Evolutionary conservation across 2,797 vertebrate species (phyloP).

Genomic region (Spheniscus humboldti): DNA sequence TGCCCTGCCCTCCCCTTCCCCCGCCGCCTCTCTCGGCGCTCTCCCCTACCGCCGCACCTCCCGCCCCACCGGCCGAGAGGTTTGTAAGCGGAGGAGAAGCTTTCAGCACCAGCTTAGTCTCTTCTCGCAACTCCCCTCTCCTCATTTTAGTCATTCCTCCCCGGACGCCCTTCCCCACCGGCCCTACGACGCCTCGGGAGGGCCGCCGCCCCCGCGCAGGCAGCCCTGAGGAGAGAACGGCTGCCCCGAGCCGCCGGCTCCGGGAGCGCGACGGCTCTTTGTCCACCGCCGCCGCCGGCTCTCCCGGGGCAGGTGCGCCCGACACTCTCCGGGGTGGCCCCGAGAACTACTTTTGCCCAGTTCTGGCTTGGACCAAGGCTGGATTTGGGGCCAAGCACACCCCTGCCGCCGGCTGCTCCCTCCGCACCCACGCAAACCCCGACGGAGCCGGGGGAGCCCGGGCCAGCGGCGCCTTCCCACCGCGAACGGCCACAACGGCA

Average conservation of each 20-base stretch:
- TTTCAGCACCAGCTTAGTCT: background rate
- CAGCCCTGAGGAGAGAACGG: background rate
- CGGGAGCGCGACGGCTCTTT: background rate
- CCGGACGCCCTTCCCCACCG: background rate
- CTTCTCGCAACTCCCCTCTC: background rate
- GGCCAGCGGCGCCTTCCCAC: background rate
- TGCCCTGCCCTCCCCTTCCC: no score
- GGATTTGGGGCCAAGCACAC: background rate
- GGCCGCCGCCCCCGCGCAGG: background rate
- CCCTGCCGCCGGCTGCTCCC: background rate
- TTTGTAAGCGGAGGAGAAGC: rapidly evolving
- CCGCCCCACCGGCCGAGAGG: background rate
- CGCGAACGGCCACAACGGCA: background rate
- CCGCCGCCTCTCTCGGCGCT: background rate
- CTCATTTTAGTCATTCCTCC: rapidly evolving
- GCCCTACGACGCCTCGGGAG: background rate
- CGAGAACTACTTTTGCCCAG: background rate
- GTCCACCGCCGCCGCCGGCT: background rate
- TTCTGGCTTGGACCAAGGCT: background rate
- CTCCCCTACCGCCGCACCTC: background rate
- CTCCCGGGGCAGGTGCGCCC: background rate
- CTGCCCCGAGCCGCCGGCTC: background rate
- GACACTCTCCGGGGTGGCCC: background rate
- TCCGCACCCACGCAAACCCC: background rate
- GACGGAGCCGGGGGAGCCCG: background rate